Evolutionary conservation across 2,797 vertebrate genomes (phyloP), one percentile per base, ranked within the genome.

Genomic region (Triplophysa bombifrons): DNA sequence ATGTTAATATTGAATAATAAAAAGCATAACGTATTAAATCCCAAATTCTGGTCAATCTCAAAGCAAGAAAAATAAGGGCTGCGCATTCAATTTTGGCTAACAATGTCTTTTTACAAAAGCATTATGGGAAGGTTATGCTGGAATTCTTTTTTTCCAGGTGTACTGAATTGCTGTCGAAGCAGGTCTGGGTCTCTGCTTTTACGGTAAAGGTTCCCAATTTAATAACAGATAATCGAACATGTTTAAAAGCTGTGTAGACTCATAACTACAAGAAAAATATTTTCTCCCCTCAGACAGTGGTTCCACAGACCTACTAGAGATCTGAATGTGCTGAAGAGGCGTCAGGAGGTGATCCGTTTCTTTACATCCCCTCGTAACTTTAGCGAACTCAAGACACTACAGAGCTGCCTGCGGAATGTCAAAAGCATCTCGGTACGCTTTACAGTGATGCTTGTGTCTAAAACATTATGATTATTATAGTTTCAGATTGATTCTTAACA

Each of bases 311-410:
- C 97, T 9, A 98, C 96, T 16, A 89, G 86, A 65, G 94, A 98
- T 74, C 74, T 95, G 80, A 86, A 78, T 0, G 94, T 96, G 82
- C 88, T 99, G 76, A 92, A 87, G 74, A 94, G 95, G 84, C 94
- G 98, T 56, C 93, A 98, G 84, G 95, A 99, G 82, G 96, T 97
- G 85, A 96, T 99, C 76, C 91, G 92, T 79, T 99, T 98, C 90
- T 98, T 99, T 81, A 90, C 95, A 7, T 92, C 90, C 7, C 95
- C 97, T 72, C 94, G 88, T 73, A 96, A 99, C 88, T 93, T 94
- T 0, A 95, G 96, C 78, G 86, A 88, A 73, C 91, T 96, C 82
- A 91, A 87, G 85, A 96, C 92, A 51, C 90, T 99, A 78, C 96
- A 96, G 83, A 88, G 93, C 2, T 94, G 94, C 9, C 91, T 99